Evolutionary conservation across 2,797 vertebrate genomes (phyloP), one percentile per base, ranked within the genome.

Genomic region (Esox lucius): DNA sequence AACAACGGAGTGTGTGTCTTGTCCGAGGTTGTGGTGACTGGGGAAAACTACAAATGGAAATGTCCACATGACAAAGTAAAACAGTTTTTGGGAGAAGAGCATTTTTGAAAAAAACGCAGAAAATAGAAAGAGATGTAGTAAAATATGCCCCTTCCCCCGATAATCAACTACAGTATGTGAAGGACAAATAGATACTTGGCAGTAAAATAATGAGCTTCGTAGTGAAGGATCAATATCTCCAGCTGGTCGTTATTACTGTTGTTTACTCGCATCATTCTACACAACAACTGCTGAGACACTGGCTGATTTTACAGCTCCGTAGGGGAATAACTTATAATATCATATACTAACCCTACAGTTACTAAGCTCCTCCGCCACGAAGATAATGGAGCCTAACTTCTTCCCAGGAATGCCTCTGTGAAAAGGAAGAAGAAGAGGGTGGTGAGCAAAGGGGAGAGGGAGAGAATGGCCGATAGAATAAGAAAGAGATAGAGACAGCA

Each of bases 281-380:
- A 22, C 53, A 59, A 22, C 53, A 59, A 59, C 3, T 2, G n/a
- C 53, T 59, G 53, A 22, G 9, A 59, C 53, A 22, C 3, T 2
- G n/a, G 53, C 19, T 19, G 49, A 51, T 51, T 53, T 53, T 0
- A 6, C 19, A 19, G 49, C 49, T 19, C 6, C n/a, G 26, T 12
- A 24, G 22, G 59, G 22, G 59, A 62, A 13, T n/a, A 26, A 22
- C 22, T 62, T 8, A 19, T 19, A 31, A 19, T 56, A 16, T 56
- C 53, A 56, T 35, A 42, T 78, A 95, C 96, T 96, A 83, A 97
- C 97, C 93, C 96, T 94, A 85, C 97, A 98, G 89, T 98, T 98
- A 91, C 97, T 97, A 83, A 98, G 95, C 80, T 98, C 97, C 87
- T 98, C 97, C 0, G 95, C 96, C 56, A 87, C 79, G 73, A 94